Evolutionary conservation across 2,797 vertebrate species (phyloP), one percentile per base, ranked within the genome.

Genomic region (Borostomias antarcticus): DNA sequence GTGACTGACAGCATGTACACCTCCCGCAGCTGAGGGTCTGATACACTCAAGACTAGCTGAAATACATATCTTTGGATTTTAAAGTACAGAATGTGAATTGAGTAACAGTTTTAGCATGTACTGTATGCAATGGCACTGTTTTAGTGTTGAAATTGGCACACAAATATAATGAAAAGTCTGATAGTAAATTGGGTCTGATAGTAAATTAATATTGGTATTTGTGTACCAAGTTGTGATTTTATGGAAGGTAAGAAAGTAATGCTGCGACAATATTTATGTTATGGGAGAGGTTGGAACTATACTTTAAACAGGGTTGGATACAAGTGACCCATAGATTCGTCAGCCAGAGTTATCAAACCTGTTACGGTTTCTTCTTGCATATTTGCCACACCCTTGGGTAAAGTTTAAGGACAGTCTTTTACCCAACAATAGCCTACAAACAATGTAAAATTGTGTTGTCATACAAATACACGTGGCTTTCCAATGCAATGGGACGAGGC

Each of bases 301-400:
- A 5, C 6, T 29, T 53, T 15, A 15, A 53, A 45, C 15, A 45
- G 23, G 50, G 25, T 28, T 52, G 50, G 50, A 15, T 5, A 13
- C 11, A 28, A 11, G 23, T 43, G 40, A 15, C 15, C 13, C 40
- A 43, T 15, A 43, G 15, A 17, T 43, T 43, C n/a, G 40, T 43
- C 13, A 45, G 29, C 23, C 2, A 32, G 66, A 78, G 76, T 72
- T 77, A 85, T 81, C 82, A 69, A 83, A 89, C 86, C 83, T 70
- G 86, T 86, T 81, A 59, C 75, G 62, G 65, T 72, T 33, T 62
- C 75, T 78, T 84, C 29, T 79, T 51, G 19, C 67, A 30, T 78
- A 68, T 73, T 78, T 64, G 72, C 80, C 83, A 79, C 81, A 76
- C 86, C 83, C 80, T 54, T 23, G 0, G 2, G 37, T 28, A 1